These are phyloP conservation scores for Phoronis australis DNA, from an alignment of 2,888 invertebrate genomes.

Conservation along the genomic window DNA sequence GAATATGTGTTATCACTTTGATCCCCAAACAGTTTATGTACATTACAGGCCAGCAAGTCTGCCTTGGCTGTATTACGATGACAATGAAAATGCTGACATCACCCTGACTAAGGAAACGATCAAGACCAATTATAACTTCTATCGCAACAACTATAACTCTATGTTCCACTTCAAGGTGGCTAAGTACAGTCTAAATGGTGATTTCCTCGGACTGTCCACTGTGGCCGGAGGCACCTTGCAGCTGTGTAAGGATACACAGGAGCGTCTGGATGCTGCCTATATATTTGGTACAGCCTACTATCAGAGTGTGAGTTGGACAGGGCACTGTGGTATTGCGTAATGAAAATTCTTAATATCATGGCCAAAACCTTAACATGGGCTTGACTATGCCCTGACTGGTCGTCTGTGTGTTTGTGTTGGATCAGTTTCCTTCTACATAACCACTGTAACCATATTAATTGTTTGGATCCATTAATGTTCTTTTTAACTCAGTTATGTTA, in stretches of 20 bases:
- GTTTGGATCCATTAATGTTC: too few species aligned
- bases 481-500: too few species aligned
- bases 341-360: neutral
- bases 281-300: conserved; percentile 49
- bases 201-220: conserved; percentile 40
- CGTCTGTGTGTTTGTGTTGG: neutral
- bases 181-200: conserved; percentile 42
- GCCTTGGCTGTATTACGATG: conserved; percentile 37
- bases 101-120: conserved; percentile 24
- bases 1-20: too few species aligned
- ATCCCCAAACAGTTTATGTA: too few species aligned
- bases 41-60: conserved; percentile 25
- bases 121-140: conserved; percentile 33
- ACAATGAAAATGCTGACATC: conserved; percentile 15
- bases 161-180: conserved; percentile 39
- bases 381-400: too few species aligned
- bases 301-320: conserved; percentile 27
- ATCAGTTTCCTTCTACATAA: too few species aligned
- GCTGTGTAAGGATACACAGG: conserved; percentile 42
- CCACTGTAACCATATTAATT: too few species aligned
- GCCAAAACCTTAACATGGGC: neutral
- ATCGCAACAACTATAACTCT: conserved; percentile 17
- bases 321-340: neutral
- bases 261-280: conserved; percentile 43
- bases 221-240: conserved; percentile 45